Percentiles rank a stretch among this genome's conserved stretches.
These are phyloP conservation scores for Trematomus bernacchii DNA, from an alignment of 2,797 vertebrate species.

Conservation along the genomic window DNA sequence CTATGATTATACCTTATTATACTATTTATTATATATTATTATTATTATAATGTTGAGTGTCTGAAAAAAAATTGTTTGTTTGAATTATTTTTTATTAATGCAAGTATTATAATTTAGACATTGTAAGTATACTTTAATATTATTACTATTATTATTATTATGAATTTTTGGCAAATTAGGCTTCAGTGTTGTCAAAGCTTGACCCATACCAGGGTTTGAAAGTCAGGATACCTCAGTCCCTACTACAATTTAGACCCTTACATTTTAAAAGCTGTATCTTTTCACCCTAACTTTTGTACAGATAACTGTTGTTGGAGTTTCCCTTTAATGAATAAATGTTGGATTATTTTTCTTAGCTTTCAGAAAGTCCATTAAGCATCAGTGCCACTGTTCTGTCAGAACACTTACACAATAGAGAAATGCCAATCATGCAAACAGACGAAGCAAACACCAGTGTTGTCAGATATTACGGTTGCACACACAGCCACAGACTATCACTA, in stretches of 20 bases:
- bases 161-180: too few relatives aligned
- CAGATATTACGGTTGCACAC: slow-evolving; percentile 53
- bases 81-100: too few relatives aligned
- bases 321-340: not conserved
- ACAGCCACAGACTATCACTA: slow-evolving; percentile 61
- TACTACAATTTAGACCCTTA: not conserved
- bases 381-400: slow-evolving; percentile 10
- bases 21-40: too few relatives aligned
- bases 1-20: too few relatives aligned
- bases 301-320: not conserved
- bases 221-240: not conserved
- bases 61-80: too few relatives aligned
- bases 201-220: not conserved
- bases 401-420: slow-evolving; percentile 8
- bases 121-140: too few relatives aligned
- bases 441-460: slow-evolving; percentile 45
- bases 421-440: slow-evolving; percentile 43
- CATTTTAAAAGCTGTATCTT: not conserved
- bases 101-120: too few relatives aligned
- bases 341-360: not conserved
- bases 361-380: slow-evolving; percentile 17
- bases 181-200: too few relatives aligned
- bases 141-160: too few relatives aligned
- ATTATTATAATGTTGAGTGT: too few relatives aligned
- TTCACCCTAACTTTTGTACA: not conserved